Conservation (phyloP, 2,888 invertebrate species). For the Harpalus rufipes region DNA sequence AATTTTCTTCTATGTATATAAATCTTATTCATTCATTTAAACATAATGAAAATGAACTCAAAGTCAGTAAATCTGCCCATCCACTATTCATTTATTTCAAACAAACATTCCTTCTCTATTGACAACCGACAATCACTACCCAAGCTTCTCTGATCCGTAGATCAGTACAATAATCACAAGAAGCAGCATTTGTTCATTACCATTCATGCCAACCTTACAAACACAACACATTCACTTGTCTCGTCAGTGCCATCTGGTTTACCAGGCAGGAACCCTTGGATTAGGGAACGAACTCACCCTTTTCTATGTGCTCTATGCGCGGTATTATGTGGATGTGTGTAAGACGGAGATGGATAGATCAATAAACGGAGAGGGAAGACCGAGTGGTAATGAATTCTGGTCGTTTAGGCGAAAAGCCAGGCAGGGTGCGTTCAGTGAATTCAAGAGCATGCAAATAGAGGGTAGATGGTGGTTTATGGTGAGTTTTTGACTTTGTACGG, state of each 20-base stretch:
- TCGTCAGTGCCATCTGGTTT: slow-evolving; percentile 44
- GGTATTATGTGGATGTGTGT: background rate
- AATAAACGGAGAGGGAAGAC: background rate
- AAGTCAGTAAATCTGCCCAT: background rate
- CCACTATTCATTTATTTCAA: background rate
- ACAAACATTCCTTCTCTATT: background rate
- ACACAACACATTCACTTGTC: slow-evolving; percentile 41
- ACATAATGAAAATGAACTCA: too few species aligned
- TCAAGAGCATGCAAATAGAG: slow-evolving; percentile 37
- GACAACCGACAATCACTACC: background rate
- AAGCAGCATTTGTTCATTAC: slow-evolving; percentile 52
- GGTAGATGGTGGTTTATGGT: slow-evolving; percentile 25
- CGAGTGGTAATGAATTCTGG: slow-evolving; percentile 53
- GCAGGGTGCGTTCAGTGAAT: slow-evolving; percentile 43
- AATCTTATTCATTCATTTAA: too few species aligned
- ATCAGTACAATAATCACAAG: slow-evolving; percentile 40
- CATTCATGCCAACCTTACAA: slow-evolving; percentile 38
- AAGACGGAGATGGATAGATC: background rate
- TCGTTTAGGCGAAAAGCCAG: slow-evolving; percentile 53
- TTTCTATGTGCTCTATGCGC: slow-evolving; percentile 6
- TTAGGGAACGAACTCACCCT: slow-evolving; percentile 32
- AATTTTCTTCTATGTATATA: too few species aligned
- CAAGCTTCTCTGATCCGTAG: slow-evolving; percentile 18
- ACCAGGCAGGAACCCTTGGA: slow-evolving; percentile 19
- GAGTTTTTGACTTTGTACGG: slow-evolving; percentile 21